These are phyloP conservation scores for Sciurus niger DNA, from an alignment of 2,113 vertebrate genomes.

Conservation along the genomic window DNA sequence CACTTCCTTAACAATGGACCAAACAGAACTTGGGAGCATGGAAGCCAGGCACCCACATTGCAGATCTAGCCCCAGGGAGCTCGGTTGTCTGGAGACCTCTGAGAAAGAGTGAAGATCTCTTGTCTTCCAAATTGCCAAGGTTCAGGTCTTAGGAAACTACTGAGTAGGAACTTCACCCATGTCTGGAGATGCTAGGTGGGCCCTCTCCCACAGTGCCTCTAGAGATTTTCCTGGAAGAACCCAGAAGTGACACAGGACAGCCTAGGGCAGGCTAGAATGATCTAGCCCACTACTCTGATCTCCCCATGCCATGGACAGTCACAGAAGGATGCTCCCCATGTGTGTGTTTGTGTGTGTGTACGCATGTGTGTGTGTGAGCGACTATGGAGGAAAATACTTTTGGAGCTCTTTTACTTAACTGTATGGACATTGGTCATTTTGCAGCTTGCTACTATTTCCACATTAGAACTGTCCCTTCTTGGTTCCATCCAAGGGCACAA, in stretches of 20 bases:
- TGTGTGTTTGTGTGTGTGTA: neutral
- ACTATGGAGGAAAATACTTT: neutral
- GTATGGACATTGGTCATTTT: neutral
- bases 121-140: neutral
- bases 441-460: neutral
- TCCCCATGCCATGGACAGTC: too few relatives aligned
- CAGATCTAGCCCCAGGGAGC: neutral
- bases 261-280: too few relatives aligned
- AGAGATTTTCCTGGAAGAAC: neutral
- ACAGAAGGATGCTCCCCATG: neutral
- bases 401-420: neutral
- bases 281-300: neutral
- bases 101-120: neutral
- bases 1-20: neutral
- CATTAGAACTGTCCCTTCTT: neutral
- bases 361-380: neutral
- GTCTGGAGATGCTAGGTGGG: neutral
- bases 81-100: neutral
- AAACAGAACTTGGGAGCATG: neutral
- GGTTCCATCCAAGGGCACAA: neutral
- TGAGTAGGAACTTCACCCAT: accelerated
- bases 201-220: neutral
- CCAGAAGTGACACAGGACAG: neutral
- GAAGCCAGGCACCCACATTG: neutral
- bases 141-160: neutral